Conservation (phyloP, 2,797 vertebrate genomes). For the Muscicapa striata region DNA sequence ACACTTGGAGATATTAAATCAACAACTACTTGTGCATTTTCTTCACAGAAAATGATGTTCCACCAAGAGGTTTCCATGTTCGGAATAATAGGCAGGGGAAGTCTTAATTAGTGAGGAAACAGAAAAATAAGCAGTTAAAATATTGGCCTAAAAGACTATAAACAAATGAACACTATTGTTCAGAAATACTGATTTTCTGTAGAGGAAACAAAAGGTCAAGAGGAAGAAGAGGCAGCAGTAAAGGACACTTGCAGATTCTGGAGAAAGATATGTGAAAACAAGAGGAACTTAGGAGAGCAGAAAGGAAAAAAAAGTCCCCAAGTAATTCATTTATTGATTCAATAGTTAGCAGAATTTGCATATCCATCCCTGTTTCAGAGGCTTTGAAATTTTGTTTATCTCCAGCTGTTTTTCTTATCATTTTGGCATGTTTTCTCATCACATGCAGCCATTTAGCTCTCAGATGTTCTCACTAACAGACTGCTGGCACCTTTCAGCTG, state of each 20-base stretch:
- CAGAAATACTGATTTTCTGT: background rate
- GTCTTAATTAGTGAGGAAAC: background rate
- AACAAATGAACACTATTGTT: background rate
- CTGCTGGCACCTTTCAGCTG: slow-evolving; percentile 67
- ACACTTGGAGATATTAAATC: background rate
- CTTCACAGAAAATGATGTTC: background rate
- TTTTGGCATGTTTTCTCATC: slow-evolving; percentile 54
- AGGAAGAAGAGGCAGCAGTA: background rate
- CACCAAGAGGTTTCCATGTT: rapidly evolving
- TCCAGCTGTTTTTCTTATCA: slow-evolving; percentile 68
- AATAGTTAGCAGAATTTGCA: slow-evolving; percentile 14
- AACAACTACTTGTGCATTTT: background rate
- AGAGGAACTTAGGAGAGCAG: background rate
- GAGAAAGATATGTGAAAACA: background rate
- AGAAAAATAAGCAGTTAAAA: background rate
- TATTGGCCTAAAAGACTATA: background rate
- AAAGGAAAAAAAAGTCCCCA: background rate
- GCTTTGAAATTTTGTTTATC: slow-evolving; percentile 29
- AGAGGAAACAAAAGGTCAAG: background rate
- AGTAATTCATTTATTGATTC: background rate
- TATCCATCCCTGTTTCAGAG: background rate
- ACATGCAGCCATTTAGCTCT: slow-evolving; percentile 43
- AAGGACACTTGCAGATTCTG: background rate
- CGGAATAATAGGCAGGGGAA: background rate
- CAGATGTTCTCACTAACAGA: background rate